These are phyloP conservation scores for Tragopan temminckii DNA, from an alignment of 2,797 vertebrate species.

Conservation along the genomic window DNA sequence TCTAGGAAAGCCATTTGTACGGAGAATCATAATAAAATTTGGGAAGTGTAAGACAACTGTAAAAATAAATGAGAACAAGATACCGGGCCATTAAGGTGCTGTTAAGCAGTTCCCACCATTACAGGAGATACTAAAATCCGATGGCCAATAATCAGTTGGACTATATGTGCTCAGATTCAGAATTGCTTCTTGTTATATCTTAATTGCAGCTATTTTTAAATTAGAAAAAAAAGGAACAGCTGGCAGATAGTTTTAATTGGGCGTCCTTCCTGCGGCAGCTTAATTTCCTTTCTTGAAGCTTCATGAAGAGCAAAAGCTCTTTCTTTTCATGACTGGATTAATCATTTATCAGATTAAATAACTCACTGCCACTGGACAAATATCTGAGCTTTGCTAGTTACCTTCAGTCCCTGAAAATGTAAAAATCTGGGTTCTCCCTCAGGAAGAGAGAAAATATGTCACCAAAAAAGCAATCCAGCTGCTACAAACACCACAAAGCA, in stretches of 20 bases:
- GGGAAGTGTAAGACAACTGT: fast-evolving
- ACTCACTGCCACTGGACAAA: not conserved
- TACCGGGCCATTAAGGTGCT: not conserved
- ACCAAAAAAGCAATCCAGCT: not conserved
- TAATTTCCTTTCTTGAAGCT: not conserved
- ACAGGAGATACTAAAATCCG: not conserved
- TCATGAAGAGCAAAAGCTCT: not conserved
- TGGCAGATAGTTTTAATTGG: slow-evolving; percentile 15
- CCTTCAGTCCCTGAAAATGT: not conserved
- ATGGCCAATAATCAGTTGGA: not conserved
- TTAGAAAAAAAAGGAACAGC: slow-evolving; percentile 11
- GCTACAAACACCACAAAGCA: not conserved
- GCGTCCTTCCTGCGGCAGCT: not conserved
- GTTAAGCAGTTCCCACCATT: slow-evolving; percentile 12
- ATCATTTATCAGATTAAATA: slow-evolving; percentile 25
- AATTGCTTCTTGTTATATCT: slow-evolving; percentile 6
- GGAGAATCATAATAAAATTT: not conserved
- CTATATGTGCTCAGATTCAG: not conserved
- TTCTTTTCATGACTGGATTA: not conserved
- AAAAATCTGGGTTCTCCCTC: not conserved
- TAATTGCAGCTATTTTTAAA: slow-evolving; percentile 30
- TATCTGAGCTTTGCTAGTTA: not conserved
- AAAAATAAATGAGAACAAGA: slow-evolving; percentile 1
- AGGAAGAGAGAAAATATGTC: not conserved
- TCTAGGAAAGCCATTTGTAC: not conserved